Conservation (phyloP, 1,140 invertebrate genomes). For the Zaprionus davidi region DNA sequence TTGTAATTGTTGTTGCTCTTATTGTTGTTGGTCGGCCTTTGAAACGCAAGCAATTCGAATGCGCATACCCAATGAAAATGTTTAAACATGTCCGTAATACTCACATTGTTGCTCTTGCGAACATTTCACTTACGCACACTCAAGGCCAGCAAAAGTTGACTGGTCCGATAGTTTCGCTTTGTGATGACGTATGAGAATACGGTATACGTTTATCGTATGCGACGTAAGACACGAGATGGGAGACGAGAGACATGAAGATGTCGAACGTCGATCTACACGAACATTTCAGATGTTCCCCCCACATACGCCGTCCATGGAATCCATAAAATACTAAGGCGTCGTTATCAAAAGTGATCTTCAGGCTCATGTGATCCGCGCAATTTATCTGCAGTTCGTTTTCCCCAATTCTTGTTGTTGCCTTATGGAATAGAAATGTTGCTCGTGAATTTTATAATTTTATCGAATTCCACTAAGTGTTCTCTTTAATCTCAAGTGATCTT, state of each 20-base stretch:
- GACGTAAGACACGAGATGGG: neutral
- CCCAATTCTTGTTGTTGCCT: neutral
- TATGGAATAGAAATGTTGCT: neutral
- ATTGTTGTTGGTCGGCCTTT: conserved; percentile 26
- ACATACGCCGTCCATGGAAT: neutral
- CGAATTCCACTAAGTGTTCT: conserved; percentile 5
- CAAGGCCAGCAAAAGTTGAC: conserved; percentile 48
- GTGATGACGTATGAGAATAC: conserved; percentile 44
- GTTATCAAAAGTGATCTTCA: conserved; percentile 6
- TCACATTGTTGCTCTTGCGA: conserved; percentile 41
- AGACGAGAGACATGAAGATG: neutral
- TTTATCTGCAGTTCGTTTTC: conserved; percentile 1
- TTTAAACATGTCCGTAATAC: conserved; percentile 47
- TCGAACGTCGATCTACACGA: neutral
- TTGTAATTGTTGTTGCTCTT: neutral
- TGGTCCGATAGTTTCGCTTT: conserved; percentile 24
- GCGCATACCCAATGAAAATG: conserved; percentile 44
- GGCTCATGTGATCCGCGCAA: neutral
- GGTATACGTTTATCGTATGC: neutral
- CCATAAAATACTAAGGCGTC: neutral
- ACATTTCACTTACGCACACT: conserved; percentile 55
- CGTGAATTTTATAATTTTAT: conserved; percentile 2
- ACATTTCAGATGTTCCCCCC: neutral
- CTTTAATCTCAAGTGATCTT: conserved; percentile 6
- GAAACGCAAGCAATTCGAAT: conserved; percentile 40